Percentiles rank a stretch among this genome's conserved stretches.
Evolutionary conservation across 2,888 invertebrate species (phyloP).

Genomic region (Quadriops clusia): DNA sequence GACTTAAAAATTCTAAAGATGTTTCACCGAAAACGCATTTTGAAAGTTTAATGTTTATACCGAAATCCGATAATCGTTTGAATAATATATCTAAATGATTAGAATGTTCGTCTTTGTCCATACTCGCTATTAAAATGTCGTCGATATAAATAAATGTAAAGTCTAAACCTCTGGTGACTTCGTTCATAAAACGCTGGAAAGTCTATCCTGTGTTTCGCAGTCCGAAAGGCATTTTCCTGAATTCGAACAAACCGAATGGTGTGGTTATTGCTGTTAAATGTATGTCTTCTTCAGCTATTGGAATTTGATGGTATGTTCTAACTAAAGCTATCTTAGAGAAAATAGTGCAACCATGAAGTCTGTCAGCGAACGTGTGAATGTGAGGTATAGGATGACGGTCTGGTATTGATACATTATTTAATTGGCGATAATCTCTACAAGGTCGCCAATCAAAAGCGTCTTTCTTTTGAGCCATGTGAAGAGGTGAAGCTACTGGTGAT

Average conservation of each 20-base stretch:
- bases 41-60: slow-evolving; percentile 16
- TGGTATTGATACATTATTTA: slow-evolving; percentile 35
- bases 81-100: slow-evolving; percentile 17
- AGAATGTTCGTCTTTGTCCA: slow-evolving; percentile 12
- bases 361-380: no score
- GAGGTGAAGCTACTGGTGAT: no score
- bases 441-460: slow-evolving; percentile 24
- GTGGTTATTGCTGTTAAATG: no score
- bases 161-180: no score
- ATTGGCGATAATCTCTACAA: slow-evolving; percentile 29
- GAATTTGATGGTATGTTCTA: no score
- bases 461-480: no score
- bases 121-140: slow-evolving; percentile 19
- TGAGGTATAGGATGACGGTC: slow-evolving; percentile 32
- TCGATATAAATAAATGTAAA: no score
- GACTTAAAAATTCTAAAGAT: slow-evolving; percentile 2
- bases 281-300: no score
- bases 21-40: slow-evolving; percentile 12
- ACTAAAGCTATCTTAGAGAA: slow-evolving; percentile 25
- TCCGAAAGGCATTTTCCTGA: no score
- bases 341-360: slow-evolving; percentile 19
- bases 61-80: slow-evolving; percentile 16
- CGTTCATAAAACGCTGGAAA: no score
- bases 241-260: no score
- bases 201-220: no score